phyloP scores from a whole-genome alignment of 2,113 vertebrate genomes.

The Machaerirhynchus nigripectus region DNA sequence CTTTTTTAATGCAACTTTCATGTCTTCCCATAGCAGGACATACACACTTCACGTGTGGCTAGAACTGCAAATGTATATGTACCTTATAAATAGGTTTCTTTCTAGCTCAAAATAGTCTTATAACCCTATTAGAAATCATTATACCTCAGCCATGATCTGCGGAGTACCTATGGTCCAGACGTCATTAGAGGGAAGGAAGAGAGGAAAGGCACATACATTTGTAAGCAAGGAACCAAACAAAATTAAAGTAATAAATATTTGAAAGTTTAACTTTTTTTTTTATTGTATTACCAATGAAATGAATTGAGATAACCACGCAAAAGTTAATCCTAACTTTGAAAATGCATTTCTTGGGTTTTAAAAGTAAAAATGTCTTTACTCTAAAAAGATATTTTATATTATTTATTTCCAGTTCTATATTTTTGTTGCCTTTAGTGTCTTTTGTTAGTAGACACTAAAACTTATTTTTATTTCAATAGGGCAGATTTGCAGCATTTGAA shows the following conservation, averaged over 20 bases:
- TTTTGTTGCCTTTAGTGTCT: neutral
- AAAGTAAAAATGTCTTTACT: neutral
- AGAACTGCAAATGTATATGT: fast-evolving
- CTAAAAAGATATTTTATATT: neutral
- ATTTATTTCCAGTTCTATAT: neutral
- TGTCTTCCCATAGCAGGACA: neutral
- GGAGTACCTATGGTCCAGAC: neutral
- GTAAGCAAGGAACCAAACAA: neutral
- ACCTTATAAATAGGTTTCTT: neutral
- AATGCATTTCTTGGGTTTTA: neutral
- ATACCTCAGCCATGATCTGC: neutral
- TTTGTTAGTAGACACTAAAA: neutral
- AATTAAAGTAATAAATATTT: neutral
- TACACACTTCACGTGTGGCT: neutral
- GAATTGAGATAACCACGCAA: neutral
- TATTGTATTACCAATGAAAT: neutral
- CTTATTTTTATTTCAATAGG: neutral
- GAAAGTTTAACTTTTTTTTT: neutral
- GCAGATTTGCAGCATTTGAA: neutral
- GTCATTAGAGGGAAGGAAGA: neutral
- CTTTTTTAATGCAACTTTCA: neutral
- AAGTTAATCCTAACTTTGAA: neutral
- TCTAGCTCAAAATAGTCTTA: neutral
- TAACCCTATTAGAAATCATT: neutral
- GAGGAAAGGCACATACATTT: neutral